Base-by-base conservation (phyloP, 1,140 invertebrate genomes). In the Drosophila erecta region DNA sequence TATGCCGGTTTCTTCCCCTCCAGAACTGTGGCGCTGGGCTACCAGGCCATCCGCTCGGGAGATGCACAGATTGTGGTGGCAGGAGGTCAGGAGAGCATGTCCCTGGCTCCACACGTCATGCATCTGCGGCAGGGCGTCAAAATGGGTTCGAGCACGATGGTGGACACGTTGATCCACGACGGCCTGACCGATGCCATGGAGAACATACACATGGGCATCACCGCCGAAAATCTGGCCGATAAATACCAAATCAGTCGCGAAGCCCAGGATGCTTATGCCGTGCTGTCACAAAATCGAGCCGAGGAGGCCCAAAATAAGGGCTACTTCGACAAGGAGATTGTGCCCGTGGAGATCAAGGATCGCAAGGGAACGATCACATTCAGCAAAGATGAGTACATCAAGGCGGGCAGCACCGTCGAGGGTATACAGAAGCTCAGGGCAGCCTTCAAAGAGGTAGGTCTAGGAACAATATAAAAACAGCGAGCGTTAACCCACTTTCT, bases 51-150 rank as follows among this genome's bases (percentile, higher is more conserved):
- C 61, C 94, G 94, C 77, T 91, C 92, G 62, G 96, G 95, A 3
- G 96, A 97, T 89, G 93, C 94, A 35, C 92, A 94, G 17, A 93
- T 97, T 54, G 94, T 97, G 4, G 94, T 98, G 43, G 95, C 95
- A 84, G 97, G 97, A 37, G 97, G 97, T 1, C 96, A 97, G 93
- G 97, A 98, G 93, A 96, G 92, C 77, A 98, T 98, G 97, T 96
- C 95, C 66, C 93, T 95, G 90, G 94, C 96, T 6, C 96, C 95
- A 7, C 97, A 98, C 92, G 94, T 94, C 24, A 92, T 95, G 49
- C 92, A 95, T 69, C 73, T 97, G 57, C 93, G 97, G 62, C 90
- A 92, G 75, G 95, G 95, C 37, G 76, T 94, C 0, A 97, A 96
- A 93, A 93, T 97, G 92, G 97, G 97, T 20, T 90, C 95, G 86